Evolutionary conservation across 2,888 invertebrate species (phyloP), one percentile per base, ranked within the genome.

Genomic region (Diaphora mendica): DNA sequence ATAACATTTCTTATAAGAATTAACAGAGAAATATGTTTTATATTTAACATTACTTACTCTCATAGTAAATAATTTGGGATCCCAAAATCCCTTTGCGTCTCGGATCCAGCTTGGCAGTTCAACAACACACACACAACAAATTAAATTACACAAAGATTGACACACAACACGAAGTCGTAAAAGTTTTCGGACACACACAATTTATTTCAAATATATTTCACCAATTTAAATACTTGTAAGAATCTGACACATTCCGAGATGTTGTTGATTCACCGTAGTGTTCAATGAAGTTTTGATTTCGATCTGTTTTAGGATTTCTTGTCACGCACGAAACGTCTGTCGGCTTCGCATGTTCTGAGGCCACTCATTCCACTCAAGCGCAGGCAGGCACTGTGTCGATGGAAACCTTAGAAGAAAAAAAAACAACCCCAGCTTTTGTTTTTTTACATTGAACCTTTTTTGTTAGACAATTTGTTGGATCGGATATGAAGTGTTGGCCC

Each of bases 321-420:
- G 91, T 91, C 94, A 94, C 93, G 94, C 87, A 83, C 88, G 76
- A 82, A 85, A 89, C 90, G 92, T 89, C 88, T 88, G 80, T 83
- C 76, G 67, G 82, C 78, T 78, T 79, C 77, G 81, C 78, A 48
- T 55, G 76, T 66, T 79, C 71, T 75, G 75, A 75, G 69, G 71
- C 73, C 64, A 85, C 85, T 84, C 84, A 75, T 68, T 70, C 73
- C 64, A 85, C 85, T 84, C 84, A 66, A 75, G 76, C 79, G 72
- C 75, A 74, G 39, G 72, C 75, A 74, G 39, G 70, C 82, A 84
- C 84, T 75, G 83, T 79, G 80, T 71, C 65, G 20, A 64, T 48
- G 35, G 51, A 78, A 81, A 78, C 81, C 80, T 74, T 69, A 66
- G 68, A 72, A 62, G 64, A 30, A 68, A 68, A 73, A 72, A 74